Evolutionary conservation across 2,888 invertebrate species (phyloP).

Genomic region (Cataglyphis cursor): DNA sequence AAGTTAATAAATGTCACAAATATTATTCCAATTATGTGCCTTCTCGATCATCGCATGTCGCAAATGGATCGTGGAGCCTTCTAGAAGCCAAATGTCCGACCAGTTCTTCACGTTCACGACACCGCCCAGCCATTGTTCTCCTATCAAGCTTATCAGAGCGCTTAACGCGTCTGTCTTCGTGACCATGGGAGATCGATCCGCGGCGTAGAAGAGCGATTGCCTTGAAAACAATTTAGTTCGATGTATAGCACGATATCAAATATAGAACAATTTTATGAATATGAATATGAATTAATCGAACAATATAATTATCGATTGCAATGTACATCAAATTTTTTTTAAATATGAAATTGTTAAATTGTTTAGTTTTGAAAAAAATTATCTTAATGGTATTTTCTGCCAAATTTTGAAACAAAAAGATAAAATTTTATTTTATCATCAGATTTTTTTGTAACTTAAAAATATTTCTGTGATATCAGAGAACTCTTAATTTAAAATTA

Average conservation of each 20-base stretch:
- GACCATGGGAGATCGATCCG: slow-evolving; percentile 70
- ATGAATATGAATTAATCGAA: background rate
- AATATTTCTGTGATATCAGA: background rate
- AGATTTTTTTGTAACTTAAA: background rate
- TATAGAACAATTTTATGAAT: background rate
- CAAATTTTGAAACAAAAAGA: background rate
- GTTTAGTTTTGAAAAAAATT: background rate
- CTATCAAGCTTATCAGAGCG: slow-evolving; percentile 77
- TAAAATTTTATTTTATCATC: background rate
- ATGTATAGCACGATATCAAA: background rate
- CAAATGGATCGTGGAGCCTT: slow-evolving; percentile 88
- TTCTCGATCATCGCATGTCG: slow-evolving; percentile 85
- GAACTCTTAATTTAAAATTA: background rate
- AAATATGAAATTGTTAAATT: background rate
- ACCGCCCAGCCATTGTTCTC: slow-evolving; percentile 88
- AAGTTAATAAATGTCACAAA: slow-evolving; percentile 17
- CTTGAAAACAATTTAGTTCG: slow-evolving; percentile 68
- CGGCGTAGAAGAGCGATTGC: slow-evolving; percentile 76
- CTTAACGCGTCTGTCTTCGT: slow-evolving; percentile 74
- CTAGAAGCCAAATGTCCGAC: slow-evolving; percentile 84
- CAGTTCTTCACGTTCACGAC: slow-evolving; percentile 82
- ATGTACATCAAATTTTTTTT: background rate
- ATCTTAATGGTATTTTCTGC: background rate
- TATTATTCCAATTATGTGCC: slow-evolving; percentile 74
- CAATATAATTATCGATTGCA: background rate